A percentile compares a stretch with the other conserved stretches of the same genome.
phyloP scores from a whole-genome alignment of 2,888 invertebrate species.

The Drosophila antonietae region DNA sequence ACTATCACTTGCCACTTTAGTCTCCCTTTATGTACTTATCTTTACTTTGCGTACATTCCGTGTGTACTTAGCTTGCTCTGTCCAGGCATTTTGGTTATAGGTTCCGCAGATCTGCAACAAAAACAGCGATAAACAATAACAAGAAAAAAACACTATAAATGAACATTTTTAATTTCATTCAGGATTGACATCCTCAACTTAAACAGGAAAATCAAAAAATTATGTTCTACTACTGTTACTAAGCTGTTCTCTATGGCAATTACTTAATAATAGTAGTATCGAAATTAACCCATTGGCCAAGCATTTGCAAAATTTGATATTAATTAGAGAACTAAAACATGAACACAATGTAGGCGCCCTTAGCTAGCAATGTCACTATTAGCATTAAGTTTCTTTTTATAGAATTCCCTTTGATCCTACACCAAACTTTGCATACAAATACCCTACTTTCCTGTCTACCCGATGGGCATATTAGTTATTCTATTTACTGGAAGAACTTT shows the following conservation, averaged over 20 bases:
- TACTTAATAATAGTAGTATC: constrained; percentile 16
- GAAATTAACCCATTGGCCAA: constrained; percentile 21
- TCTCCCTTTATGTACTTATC: constrained; percentile 7
- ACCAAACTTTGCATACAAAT: constrained; percentile 9
- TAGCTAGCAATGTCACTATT: constrained; percentile 16
- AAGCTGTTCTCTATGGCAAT: constrained; percentile 13
- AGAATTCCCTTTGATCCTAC: constrained; percentile 35
- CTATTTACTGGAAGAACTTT: constrained; percentile 12
- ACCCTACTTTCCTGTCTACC: constrained; percentile 4
- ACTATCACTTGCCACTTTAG: constrained; percentile 49
- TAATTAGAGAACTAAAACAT: background rate
- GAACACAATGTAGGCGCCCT: constrained; percentile 14
- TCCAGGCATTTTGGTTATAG: constrained; percentile 24
- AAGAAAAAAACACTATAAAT: constrained; percentile 12
- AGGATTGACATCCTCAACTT: constrained; percentile 6
- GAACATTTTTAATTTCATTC: constrained; percentile 9
- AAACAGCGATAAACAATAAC: background rate
- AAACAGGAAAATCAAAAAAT: background rate
- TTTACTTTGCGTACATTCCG: constrained; percentile 15
- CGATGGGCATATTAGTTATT: constrained; percentile 14
- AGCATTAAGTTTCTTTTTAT: constrained; percentile 1
- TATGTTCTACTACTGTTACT: constrained; percentile 12
- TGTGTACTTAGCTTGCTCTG: constrained; percentile 18
- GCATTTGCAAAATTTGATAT: constrained; percentile 4
- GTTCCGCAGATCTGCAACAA: constrained; percentile 7